A percentile compares a stretch with the other conserved stretches of the same genome.
These are phyloP conservation scores for Drosophila greeni DNA, from an alignment of 2,888 invertebrate species.

Conservation along the genomic window DNA sequence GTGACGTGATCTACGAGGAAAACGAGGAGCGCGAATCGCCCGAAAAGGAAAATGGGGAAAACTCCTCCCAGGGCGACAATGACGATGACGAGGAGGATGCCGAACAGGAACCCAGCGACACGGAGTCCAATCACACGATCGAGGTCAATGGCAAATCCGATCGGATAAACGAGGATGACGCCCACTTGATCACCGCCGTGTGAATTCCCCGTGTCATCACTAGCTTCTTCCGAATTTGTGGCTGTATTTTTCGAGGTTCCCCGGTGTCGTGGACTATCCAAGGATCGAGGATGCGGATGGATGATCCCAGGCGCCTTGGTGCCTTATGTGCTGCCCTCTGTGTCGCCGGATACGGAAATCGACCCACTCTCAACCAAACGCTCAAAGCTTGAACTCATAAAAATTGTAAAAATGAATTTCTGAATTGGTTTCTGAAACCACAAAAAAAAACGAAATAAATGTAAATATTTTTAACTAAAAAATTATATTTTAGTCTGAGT, in stretches of 20 bases:
- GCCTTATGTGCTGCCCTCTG: slow-evolving; percentile 22
- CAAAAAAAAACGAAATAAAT: slow-evolving; percentile 58
- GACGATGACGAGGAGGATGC: slow-evolving; percentile 38
- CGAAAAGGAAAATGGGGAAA: slow-evolving; percentile 45
- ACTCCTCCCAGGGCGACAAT: slow-evolving; percentile 39
- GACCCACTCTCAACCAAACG: slow-evolving; percentile 8
- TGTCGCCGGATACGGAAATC: slow-evolving; percentile 23
- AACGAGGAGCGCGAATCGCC: slow-evolving; percentile 77
- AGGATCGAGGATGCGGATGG: slow-evolving; percentile 11
- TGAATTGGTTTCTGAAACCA: slow-evolving; percentile 63
- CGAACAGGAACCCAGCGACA: slow-evolving; percentile 56
- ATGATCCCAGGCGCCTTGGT: slow-evolving; percentile 6
- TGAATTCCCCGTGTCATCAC: slow-evolving; percentile 34
- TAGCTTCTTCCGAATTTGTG: slow-evolving; percentile 22
- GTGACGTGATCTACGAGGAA: slow-evolving; percentile 79
- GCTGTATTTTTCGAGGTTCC: slow-evolving; percentile 34
- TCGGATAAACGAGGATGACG: slow-evolving; percentile 68
- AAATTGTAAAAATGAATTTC: slow-evolving; percentile 56
- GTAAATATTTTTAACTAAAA: slow-evolving; percentile 62
- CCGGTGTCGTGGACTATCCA: slow-evolving; percentile 31
- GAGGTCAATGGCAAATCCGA: slow-evolving; percentile 62
- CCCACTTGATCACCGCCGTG: slow-evolving; percentile 73
- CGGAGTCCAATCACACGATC: slow-evolving; percentile 62
- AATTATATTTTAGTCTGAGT: background rate
- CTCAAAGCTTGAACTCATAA: slow-evolving; percentile 39